Evolutionary conservation across 1,140 invertebrate genomes (phyloP), one percentile per base, ranked within the genome.

Genomic region (Dufourea novaeangliae): DNA sequence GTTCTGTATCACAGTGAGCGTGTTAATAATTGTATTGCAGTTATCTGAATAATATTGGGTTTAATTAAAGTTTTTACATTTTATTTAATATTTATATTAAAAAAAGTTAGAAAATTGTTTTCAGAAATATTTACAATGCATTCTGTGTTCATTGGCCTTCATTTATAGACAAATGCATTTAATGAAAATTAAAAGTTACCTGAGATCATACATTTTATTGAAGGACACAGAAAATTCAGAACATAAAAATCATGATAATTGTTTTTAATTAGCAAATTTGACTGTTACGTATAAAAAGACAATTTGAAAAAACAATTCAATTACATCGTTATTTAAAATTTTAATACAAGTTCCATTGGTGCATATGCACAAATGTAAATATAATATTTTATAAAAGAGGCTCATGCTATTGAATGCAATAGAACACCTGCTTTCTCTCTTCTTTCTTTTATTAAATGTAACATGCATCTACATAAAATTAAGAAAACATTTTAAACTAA

Each of bases 111-210:
- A 37, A 37, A 37, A 5, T 37, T 5, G 3, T 37, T 37, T 37
- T 37, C 8, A 5, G 3, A 5, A 37, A 37, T 37, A 5, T 37
- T 8, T 37, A 37, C 34, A 37, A 37, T 37, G 34, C 3, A 37
- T 37, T 88, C 73, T 86, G 79, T 84, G 87, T 88, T 87, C 71
- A 87, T 84, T 90, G 88, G 87, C 89, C 89, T 88, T 90, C 86
- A 79, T 89, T 89, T 90, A 81, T 50, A 81, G 25, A 78, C 14
- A 27, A 72, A 57, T 64, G 25, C 37, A 52, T 71, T 86, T 88
- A 69, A 72, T 34, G 50, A 56, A 64, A 71, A 32, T 66, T 20
- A 52, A 46, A 67, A 34, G 63, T 62, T 67, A 41, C 22, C 50
- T 69, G 34, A 39, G 63, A 29, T 73, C 71, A 41, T 73, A 25